Conservation (phyloP, 2,113 vertebrate species). For the Morone chrysops region DNA sequence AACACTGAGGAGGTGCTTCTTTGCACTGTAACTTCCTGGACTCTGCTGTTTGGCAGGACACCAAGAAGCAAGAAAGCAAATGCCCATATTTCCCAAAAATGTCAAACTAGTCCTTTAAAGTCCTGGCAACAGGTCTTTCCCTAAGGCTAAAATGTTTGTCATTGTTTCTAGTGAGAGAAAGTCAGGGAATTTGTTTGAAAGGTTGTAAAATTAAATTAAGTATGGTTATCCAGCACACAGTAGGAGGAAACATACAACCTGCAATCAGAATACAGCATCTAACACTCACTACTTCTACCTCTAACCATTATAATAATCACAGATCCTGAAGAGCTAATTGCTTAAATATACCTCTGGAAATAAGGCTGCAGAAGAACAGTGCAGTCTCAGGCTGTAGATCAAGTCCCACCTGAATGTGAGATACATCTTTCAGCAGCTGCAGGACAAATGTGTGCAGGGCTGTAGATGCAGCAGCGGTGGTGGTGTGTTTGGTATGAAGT, state of each 20-base stretch:
- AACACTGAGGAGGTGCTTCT: background rate
- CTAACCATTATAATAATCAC: conserved; percentile 22
- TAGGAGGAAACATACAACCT: background rate
- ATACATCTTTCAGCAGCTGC: conserved; percentile 1
- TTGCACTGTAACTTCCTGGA: background rate
- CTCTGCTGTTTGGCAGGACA: background rate
- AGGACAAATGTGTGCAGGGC: conserved; percentile 20
- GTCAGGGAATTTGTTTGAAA: background rate
- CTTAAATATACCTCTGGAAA: conserved; percentile 5
- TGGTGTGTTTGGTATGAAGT: conserved; percentile 61
- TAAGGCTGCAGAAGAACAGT: background rate
- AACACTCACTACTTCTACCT: background rate
- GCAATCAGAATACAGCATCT: background rate
- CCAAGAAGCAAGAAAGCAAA: background rate
- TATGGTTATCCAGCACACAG: background rate
- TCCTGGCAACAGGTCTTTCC: background rate
- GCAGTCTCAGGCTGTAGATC: background rate
- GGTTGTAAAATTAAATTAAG: background rate
- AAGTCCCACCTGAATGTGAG: conserved; percentile 43
- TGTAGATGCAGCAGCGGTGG: conserved; percentile 42
- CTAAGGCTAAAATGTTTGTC: background rate
- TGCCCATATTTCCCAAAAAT: background rate
- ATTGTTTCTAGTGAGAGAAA: background rate
- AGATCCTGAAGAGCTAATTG: background rate
- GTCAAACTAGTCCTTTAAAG: background rate